Percentiles rank a stretch among this genome's conserved stretches.
Conservation (phyloP, 2,797 vertebrate species). For the Psittacula derbiana region DNA sequence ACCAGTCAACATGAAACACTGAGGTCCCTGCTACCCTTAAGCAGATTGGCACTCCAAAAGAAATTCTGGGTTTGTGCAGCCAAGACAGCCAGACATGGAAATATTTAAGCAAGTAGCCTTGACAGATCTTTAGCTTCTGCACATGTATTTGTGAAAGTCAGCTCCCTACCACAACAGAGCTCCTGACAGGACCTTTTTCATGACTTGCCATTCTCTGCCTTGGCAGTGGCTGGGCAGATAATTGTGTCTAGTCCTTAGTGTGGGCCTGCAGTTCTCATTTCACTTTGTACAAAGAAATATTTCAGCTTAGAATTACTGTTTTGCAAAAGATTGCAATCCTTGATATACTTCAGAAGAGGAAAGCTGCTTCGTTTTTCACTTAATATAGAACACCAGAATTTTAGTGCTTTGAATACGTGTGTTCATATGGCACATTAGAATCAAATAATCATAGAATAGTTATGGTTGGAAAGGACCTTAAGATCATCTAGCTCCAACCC, state of each 20-base stretch:
- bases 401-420: background rate
- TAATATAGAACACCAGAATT: background rate
- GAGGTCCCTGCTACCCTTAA: background rate
- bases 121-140: background rate
- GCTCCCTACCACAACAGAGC: background rate
- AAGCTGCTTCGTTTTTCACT: background rate
- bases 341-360: background rate
- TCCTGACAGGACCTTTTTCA: background rate
- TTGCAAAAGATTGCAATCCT: background rate
- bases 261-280: background rate
- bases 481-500: too few species aligned
- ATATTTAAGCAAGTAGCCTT: background rate
- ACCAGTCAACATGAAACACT: background rate
- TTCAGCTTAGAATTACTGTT: background rate
- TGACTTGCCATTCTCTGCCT: rapidly evolving
- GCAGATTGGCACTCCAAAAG: background rate
- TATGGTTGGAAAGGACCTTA: too few species aligned
- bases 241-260: background rate
- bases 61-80: background rate
- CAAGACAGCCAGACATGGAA: background rate
- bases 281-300: background rate
- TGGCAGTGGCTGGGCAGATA: background rate
- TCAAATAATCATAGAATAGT: background rate
- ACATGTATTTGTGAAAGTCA: background rate
- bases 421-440: background rate